Evolutionary conservation across 1,140 invertebrate species (phyloP).

Genomic region (Ceratitis capitata): DNA sequence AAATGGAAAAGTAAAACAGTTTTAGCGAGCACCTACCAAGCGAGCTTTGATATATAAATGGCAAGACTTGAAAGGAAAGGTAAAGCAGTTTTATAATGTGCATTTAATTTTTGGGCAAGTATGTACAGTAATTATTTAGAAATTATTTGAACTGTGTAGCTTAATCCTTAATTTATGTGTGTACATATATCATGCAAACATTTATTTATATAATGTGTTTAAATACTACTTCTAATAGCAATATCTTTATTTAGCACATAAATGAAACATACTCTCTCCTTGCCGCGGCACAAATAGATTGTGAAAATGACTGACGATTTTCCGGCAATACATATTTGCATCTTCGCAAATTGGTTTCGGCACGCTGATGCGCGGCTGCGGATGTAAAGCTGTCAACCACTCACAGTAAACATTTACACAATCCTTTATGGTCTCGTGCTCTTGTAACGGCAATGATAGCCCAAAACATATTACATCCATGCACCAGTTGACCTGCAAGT

Average conservation of each 20-base stretch:
- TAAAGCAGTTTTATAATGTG: constrained; percentile 20
- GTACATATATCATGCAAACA: constrained; percentile 34
- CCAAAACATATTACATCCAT: constrained; percentile 87
- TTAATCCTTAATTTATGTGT: background rate
- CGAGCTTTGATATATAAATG: constrained; percentile 88
- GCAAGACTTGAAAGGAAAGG: constrained; percentile 75
- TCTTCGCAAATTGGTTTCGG: constrained; percentile 88
- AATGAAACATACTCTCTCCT: constrained; percentile 79
- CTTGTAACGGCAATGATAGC: constrained; percentile 85
- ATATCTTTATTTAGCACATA: constrained; percentile 37
- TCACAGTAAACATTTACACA: constrained; percentile 98
- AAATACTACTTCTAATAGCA: background rate
- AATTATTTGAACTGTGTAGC: background rate
- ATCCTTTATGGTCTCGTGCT: constrained; percentile 94
- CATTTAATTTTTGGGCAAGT: background rate
- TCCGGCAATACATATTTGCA: constrained; percentile 90
- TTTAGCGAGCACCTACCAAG: constrained; percentile 73
- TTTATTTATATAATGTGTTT: constrained; percentile 44
- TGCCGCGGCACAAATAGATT: constrained; percentile 95
- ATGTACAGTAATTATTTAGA: background rate
- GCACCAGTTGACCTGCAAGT: constrained; percentile 60
- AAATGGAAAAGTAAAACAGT: background rate
- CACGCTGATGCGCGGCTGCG: constrained; percentile 82
- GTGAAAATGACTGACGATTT: constrained; percentile 92
- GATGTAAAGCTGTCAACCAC: constrained; percentile 90